phyloP scores from a whole-genome alignment of 2,888 invertebrate species.

The Allolobophora icterica region DNA sequence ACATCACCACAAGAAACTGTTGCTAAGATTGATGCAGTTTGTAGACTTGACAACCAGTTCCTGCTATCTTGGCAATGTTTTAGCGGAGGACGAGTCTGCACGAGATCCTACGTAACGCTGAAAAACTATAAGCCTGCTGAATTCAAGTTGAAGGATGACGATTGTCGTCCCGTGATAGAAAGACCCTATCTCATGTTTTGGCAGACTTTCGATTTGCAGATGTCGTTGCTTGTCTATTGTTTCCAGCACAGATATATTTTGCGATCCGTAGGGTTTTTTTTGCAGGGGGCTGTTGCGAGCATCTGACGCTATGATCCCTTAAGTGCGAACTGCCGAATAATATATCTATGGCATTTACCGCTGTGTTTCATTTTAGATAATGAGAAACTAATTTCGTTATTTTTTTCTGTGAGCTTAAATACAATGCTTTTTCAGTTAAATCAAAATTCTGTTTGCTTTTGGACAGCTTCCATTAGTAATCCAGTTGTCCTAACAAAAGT shows the following conservation, averaged over 20 bases:
- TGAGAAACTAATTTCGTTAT: background rate
- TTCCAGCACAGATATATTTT: background rate
- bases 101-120: background rate
- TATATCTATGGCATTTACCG: conserved; percentile 17
- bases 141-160: background rate
- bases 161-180: background rate
- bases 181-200: background rate
- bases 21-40: background rate
- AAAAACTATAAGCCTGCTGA: background rate
- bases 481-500: background rate
- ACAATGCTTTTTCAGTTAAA: background rate
- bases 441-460: background rate
- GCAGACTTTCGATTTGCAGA: background rate
- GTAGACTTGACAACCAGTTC: background rate
- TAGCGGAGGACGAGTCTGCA: background rate
- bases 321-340: background rate
- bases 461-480: background rate
- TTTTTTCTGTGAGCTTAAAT: background rate
- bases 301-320: too few relatives aligned
- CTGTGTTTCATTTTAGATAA: background rate
- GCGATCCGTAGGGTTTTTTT: background rate
- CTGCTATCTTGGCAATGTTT: background rate
- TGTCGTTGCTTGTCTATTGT: background rate
- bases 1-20: conserved; percentile 3
- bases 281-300: background rate